Percentiles rank a stretch among this genome's conserved stretches.
Conservation (phyloP, 2,888 invertebrate species). For the Muschampia plurimacula region DNA sequence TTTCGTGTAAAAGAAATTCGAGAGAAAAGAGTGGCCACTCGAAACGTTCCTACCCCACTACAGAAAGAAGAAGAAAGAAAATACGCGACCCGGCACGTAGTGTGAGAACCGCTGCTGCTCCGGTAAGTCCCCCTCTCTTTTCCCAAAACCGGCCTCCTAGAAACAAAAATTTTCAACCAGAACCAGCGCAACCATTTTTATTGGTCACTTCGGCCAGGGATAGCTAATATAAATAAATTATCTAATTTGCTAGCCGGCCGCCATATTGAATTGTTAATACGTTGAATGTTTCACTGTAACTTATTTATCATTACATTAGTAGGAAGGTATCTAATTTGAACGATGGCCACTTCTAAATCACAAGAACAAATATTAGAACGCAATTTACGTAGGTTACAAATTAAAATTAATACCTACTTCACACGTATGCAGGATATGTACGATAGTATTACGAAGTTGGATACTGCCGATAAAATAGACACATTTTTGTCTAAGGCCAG, state of each 20-base stretch:
- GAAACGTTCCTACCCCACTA: too few relatives aligned
- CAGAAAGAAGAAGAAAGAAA: too few relatives aligned
- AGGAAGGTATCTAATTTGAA: not conserved
- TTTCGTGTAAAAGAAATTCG: too few relatives aligned
- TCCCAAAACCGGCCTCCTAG: not conserved
- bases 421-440: constrained; percentile 9
- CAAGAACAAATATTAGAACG: constrained; percentile 12
- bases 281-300: not conserved
- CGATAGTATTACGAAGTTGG: constrained; percentile 5
- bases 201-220: constrained; percentile 9
- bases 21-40: too few relatives aligned
- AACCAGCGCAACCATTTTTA: constrained; percentile 6
- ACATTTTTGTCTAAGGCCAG: constrained; percentile 26
- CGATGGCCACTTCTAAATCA: constrained; percentile 7
- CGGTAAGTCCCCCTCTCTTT: too few relatives aligned
- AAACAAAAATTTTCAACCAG: not conserved
- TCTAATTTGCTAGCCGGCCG: not conserved
- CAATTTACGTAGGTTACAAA: constrained; percentile 12
- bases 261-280: constrained; percentile 7
- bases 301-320: not conserved
- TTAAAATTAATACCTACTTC: constrained; percentile 13
- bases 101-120: too few relatives aligned
- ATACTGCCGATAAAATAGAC: constrained; percentile 23
- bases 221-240: not conserved
- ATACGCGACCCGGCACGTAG: too few relatives aligned